Conservation (phyloP, 2,888 invertebrate genomes). For the Conistra vaccinii region DNA sequence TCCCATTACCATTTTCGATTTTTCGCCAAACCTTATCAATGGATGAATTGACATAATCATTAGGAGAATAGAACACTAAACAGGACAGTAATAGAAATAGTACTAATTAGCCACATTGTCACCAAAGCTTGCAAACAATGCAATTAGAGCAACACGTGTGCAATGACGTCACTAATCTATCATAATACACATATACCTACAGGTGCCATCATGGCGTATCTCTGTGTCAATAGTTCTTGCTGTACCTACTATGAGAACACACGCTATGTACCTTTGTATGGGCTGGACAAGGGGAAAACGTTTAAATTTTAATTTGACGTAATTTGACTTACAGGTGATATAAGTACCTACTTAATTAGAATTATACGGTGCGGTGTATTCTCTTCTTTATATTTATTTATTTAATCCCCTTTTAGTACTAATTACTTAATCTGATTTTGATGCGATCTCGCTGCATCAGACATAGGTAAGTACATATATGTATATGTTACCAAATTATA, state of each 20-base stretch:
- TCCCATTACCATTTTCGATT: too few species aligned
- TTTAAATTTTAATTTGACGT: background rate
- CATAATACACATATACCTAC: background rate
- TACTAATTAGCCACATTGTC: conserved; percentile 44
- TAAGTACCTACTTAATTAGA: too few species aligned
- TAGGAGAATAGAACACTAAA: background rate
- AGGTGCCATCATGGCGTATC: conserved; percentile 51
- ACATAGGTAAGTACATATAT: background rate
- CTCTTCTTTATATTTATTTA: too few species aligned
- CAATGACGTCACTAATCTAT: conserved; percentile 54
- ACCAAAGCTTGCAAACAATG: conserved; percentile 51
- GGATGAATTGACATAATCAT: conserved; percentile 9
- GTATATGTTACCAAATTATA: too few species aligned
- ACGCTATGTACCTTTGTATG: background rate
- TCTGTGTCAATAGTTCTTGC: conserved; percentile 30
- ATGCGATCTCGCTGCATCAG: background rate
- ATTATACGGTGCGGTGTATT: too few species aligned
- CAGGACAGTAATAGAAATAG: conserved; percentile 33
- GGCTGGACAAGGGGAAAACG: too few species aligned
- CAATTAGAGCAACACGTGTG: conserved; percentile 56
- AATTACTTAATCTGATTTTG: too few species aligned
- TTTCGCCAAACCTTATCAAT: conserved; percentile 16
- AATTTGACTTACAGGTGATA: too few species aligned
- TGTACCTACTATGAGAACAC: conserved; percentile 25
- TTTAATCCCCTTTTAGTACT: too few species aligned